A percentile compares a stretch with the other conserved stretches of the same genome.
Evolutionary conservation across 2,888 invertebrate genomes (phyloP).

Genomic region (Heliconius cydno): DNA sequence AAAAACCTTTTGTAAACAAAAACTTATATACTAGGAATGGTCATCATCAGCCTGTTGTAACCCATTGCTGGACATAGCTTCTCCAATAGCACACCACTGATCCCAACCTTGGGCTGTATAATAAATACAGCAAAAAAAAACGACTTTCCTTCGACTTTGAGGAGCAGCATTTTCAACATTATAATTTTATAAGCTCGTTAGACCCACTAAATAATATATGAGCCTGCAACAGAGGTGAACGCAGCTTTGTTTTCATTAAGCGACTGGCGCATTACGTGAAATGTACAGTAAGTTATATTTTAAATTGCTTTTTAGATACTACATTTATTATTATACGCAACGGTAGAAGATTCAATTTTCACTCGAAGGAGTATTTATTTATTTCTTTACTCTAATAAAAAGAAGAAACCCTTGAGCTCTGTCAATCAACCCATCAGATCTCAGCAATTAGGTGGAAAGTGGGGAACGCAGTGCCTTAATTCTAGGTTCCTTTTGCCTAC

Average conservation of each 20-base stretch:
- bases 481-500: too few relatives aligned
- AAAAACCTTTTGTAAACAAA: background rate
- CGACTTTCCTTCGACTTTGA: background rate
- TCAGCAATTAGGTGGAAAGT: background rate
- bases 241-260: conserved; percentile 23
- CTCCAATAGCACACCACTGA: too few relatives aligned
- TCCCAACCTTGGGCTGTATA: too few relatives aligned
- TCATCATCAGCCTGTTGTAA: too few relatives aligned
- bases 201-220: conserved; percentile 23
- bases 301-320: conserved; percentile 1
- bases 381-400: too few relatives aligned
- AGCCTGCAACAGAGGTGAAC: conserved; percentile 15
- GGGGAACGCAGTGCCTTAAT: background rate
- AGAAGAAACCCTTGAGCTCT: background rate
- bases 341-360: background rate
- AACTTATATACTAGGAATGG: too few relatives aligned
- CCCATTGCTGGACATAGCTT: too few relatives aligned
- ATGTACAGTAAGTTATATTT: conserved; percentile 4
- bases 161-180: background rate
- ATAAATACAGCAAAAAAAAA: background rate
- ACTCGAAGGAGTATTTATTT: too few relatives aligned
- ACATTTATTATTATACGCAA: background rate
- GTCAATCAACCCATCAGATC: background rate
- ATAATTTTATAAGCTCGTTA: conserved; percentile 28
- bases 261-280: conserved; percentile 4